phyloP scores from a whole-genome alignment of 2,797 vertebrate genomes.

The Mormyrops boulengeri region DNA sequence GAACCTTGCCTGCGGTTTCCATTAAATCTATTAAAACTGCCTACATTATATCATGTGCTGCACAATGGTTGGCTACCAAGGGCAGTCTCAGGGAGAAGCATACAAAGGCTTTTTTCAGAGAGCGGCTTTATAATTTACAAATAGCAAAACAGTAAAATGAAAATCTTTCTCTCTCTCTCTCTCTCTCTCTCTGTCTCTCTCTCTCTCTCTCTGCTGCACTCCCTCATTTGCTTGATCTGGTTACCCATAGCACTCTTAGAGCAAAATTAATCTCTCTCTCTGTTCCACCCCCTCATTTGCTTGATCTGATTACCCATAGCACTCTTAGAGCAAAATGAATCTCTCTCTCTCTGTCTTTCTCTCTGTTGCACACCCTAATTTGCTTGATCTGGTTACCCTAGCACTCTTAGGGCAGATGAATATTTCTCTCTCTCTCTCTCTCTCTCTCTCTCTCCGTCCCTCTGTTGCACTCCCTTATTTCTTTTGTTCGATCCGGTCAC shows the following conservation, averaged over 20 bases:
- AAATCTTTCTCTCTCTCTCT: constrained; percentile 26
- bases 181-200: not conserved
- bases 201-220: not conserved
- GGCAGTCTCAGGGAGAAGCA: constrained; percentile 49
- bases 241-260: not conserved
- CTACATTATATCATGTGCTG: constrained; percentile 60
- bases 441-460: too few species aligned
- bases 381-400: not conserved
- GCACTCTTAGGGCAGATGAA: not conserved
- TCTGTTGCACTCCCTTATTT: too few species aligned
- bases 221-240: not conserved
- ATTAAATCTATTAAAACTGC: constrained; percentile 64
- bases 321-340: not conserved
- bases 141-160: constrained; percentile 48
- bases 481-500: too few species aligned
- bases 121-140: constrained; percentile 57
- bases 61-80: constrained; percentile 63
- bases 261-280: not conserved
- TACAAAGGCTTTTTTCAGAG: constrained; percentile 58
- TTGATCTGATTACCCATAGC: not conserved
- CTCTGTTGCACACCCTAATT: not conserved
- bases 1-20: constrained; percentile 48
- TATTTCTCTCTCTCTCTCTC: too few species aligned
- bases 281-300: not conserved
- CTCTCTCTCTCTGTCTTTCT: not conserved